These are phyloP conservation scores for Peucedramus taeniatus DNA, from an alignment of 2,113 vertebrate genomes.

Conservation along the genomic window DNA sequence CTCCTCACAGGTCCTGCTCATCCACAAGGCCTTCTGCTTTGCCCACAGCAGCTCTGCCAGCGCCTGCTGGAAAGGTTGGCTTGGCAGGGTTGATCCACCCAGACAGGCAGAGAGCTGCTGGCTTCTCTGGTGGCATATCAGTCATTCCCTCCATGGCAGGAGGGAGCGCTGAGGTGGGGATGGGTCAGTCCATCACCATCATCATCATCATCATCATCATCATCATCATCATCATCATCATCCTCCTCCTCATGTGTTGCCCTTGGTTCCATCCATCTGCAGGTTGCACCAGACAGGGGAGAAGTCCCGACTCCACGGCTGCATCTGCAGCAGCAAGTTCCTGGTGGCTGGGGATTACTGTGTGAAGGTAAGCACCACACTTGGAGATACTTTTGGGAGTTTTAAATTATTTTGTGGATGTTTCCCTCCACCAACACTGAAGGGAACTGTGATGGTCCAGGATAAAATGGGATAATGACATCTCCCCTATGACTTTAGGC, in stretches of 20 bases:
- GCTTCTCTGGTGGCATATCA: neutral
- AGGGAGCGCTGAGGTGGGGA: rapidly evolving
- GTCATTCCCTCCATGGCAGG: neutral
- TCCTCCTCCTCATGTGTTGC: neutral
- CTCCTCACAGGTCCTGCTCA: neutral
- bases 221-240: neutral
- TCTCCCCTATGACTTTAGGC: neutral
- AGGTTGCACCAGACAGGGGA: conserved; percentile 83
- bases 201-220: neutral
- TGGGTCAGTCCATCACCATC: neutral
- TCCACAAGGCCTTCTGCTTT: rapidly evolving
- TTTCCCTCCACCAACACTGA: neutral
- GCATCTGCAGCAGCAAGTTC: conserved; percentile 83
- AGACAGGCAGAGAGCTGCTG: neutral
- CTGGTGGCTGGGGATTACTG: conserved; percentile 78
- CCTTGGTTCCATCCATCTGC: neutral
- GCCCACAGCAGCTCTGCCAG: neutral
- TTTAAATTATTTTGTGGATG: neutral
- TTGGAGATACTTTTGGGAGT: neutral
- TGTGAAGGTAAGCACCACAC: conserved; percentile 77
- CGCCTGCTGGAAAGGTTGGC: neutral
- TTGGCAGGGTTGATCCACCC: neutral
- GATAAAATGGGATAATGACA: neutral
- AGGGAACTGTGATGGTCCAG: neutral
- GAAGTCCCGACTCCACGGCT: conserved; percentile 78